phyloP scores from a whole-genome alignment of 30 jellyfish, hydroid and myxozoan species.

The Nemopilema nomurai region DNA sequence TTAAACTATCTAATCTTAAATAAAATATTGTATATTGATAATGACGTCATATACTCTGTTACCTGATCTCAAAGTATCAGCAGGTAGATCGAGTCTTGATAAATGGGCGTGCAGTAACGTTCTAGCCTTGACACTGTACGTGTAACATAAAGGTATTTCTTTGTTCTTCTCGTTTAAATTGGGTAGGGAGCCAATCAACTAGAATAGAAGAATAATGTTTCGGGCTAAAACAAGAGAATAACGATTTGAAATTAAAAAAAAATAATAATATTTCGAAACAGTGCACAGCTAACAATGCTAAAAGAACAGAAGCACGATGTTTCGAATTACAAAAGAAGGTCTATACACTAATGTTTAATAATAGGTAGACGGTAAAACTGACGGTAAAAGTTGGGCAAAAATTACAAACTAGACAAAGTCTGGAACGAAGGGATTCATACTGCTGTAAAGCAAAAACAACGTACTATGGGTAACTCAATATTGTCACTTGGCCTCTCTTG shows the following conservation, averaged over 20 bases:
- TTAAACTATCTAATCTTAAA: no score
- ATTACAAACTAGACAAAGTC: neutral
- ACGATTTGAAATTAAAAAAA: no score
- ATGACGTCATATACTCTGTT: no score
- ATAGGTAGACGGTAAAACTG: no score
- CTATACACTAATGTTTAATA: no score
- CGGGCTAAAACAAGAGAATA: no score
- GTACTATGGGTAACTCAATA: constrained; percentile 82
- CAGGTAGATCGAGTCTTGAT: constrained; percentile 86
- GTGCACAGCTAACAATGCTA: no score
- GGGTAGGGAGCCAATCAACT: constrained; percentile 88
- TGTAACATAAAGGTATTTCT: constrained; percentile 84
- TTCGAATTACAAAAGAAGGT: no score
- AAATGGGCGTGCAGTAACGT: constrained; percentile 89
- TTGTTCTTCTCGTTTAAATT: constrained; percentile 93
- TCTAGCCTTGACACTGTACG: constrained; percentile 96
- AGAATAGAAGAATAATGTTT: neutral
- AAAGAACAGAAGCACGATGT: no score
- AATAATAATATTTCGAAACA: no score
- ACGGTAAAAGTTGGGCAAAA: neutral
- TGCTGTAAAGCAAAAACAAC: neutral
- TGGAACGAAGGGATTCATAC: no score
- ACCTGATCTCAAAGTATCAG: constrained; percentile 83
- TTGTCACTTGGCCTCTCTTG: constrained; percentile 99
- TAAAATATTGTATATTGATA: no score